Conservation (phyloP, 1,140 invertebrate species). For the Rhyzopertha dominica region DNA sequence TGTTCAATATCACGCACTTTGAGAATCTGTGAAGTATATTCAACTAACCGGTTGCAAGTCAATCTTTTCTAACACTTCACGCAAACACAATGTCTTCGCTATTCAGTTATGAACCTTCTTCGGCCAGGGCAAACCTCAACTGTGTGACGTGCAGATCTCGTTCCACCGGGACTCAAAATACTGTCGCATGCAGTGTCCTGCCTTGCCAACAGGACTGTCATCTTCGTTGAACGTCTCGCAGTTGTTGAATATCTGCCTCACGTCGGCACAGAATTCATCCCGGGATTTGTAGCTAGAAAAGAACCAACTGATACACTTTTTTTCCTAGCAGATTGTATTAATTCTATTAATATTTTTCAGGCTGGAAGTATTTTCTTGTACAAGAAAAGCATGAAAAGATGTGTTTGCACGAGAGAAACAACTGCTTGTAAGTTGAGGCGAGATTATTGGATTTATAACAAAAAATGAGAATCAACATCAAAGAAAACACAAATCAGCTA, state of each 20-base stretch:
- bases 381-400: too few species aligned
- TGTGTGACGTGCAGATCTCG: constrained; percentile 51
- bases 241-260: constrained; percentile 91
- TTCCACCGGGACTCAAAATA: constrained; percentile 88
- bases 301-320: too few species aligned
- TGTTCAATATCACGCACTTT: constrained; percentile 23
- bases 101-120: too few species aligned
- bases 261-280: constrained; percentile 86
- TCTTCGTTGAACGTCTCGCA: constrained; percentile 98
- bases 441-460: too few species aligned
- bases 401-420: too few species aligned
- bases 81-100: too few species aligned
- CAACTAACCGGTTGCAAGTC: too few species aligned
- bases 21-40: constrained; percentile 23
- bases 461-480: background rate
- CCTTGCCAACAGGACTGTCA: constrained; percentile 91
- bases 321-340: too few species aligned
- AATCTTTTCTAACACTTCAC: too few species aligned
- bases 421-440: too few species aligned
- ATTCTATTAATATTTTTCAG: too few species aligned
- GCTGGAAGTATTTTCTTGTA: too few species aligned
- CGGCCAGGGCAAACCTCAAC: constrained; percentile 39
- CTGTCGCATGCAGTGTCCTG: constrained; percentile 83
- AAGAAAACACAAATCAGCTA: background rate
- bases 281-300: constrained; percentile 71